Evolutionary conservation across 2,797 vertebrate species (phyloP).

Genomic region (Graptemys geographica): DNA sequence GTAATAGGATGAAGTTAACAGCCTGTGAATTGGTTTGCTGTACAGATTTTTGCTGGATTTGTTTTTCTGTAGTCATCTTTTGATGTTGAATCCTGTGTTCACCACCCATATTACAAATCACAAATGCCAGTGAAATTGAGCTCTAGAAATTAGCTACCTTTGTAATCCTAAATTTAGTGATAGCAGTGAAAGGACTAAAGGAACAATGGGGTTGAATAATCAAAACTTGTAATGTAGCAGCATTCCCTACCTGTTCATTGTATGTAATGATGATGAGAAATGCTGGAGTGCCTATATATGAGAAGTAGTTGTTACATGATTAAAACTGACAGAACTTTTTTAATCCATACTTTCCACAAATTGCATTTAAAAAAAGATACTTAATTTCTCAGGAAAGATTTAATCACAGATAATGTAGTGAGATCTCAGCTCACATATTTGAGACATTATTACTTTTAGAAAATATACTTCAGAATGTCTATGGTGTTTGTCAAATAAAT

Average conservation of each 20-base stretch:
- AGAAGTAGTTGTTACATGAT: fast-evolving
- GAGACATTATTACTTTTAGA: neutral
- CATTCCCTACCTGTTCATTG: neutral
- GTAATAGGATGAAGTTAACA: neutral
- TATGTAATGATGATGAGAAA: neutral
- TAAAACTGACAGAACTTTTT: neutral
- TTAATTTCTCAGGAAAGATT: slow-evolving; percentile 24
- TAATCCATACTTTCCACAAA: neutral
- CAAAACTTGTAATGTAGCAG: neutral
- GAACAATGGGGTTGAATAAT: neutral
- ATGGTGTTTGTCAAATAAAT: neutral
- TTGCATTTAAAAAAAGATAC: neutral
- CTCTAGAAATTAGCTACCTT: neutral
- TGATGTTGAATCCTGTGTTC: neutral
- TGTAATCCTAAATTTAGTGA: neutral
- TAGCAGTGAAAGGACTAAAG: neutral
- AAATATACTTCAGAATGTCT: neutral
- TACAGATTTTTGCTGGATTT: neutral
- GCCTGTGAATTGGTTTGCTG: neutral
- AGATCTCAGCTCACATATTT: neutral
- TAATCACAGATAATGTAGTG: neutral
- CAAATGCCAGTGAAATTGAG: neutral
- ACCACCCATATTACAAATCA: neutral
- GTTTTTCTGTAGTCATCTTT: neutral
- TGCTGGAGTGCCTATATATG: neutral